These are phyloP conservation scores for Gortyna flavago DNA, from an alignment of 2,888 invertebrate genomes.

Conservation along the genomic window DNA sequence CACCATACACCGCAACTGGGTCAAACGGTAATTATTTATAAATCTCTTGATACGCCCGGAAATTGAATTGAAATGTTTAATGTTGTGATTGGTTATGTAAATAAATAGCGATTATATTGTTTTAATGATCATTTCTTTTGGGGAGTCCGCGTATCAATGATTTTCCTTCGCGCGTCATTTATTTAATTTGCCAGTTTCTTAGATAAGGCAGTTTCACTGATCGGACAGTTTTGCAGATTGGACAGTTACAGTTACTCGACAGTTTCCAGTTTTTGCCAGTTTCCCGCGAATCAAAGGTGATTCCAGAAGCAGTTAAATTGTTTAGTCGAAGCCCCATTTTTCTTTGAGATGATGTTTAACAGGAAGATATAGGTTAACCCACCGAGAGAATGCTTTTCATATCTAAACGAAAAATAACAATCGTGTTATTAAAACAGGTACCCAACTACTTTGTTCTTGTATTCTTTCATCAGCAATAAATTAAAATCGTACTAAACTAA, in stretches of 20 bases:
- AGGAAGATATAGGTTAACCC: not conserved
- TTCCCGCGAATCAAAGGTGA: not conserved
- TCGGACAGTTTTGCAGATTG: not conserved
- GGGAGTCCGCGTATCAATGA: not conserved
- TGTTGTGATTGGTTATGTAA: slow-evolving; percentile 58
- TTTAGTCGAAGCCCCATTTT: not conserved
- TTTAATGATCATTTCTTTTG: not conserved
- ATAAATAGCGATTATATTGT: slow-evolving; percentile 15
- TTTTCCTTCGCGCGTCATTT: no score
- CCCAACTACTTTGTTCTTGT: slow-evolving; percentile 25
- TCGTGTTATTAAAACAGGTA: slow-evolving; percentile 1
- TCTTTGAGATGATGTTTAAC: not conserved
- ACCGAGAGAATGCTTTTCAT: slow-evolving; percentile 7
- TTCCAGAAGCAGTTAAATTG: not conserved
- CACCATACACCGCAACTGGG: slow-evolving; percentile 74
- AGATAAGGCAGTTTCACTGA: not conserved
- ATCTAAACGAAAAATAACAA: not conserved
- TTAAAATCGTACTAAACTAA: slow-evolving; percentile 26
- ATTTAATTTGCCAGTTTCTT: no score
- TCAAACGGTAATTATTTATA: slow-evolving; percentile 82
- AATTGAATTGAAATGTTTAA: slow-evolving; percentile 66
- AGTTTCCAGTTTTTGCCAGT: not conserved
- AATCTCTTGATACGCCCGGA: slow-evolving; percentile 78
- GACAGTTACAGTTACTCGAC: not conserved
- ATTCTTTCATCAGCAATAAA: slow-evolving; percentile 13